Conservation (phyloP, 2,797 vertebrate species). For the Peromyscus melanophrys region DNA sequence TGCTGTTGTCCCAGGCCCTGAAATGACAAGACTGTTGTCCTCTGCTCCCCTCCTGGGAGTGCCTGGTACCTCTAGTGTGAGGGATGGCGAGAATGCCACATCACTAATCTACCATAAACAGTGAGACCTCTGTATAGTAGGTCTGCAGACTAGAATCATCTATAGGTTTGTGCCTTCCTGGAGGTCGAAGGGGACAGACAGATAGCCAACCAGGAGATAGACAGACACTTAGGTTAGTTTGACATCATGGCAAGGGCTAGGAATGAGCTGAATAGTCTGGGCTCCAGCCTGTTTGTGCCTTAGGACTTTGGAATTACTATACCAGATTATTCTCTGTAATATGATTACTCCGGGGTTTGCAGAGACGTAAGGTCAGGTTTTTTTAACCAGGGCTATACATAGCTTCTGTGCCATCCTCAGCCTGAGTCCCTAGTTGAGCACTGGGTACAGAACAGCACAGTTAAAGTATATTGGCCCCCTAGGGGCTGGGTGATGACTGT, state of each 20-base stretch:
- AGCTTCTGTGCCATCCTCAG: fast-evolving
- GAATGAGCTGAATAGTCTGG: neutral
- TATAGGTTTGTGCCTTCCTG: neutral
- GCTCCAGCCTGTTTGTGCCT: neutral
- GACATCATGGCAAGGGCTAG: fast-evolving
- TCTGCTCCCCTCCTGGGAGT: neutral
- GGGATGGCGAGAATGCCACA: no score
- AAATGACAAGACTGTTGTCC: fast-evolving
- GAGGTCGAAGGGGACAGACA: neutral
- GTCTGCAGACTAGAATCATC: neutral
- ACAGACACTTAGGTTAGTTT: neutral
- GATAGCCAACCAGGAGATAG: neutral
- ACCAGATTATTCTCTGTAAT: neutral
- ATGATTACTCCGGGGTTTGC: neutral
- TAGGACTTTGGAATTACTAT: neutral
- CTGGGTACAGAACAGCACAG: neutral
- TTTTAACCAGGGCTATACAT: neutral
- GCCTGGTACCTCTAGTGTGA: neutral
- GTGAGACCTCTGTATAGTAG: neutral
- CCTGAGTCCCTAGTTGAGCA: no score
- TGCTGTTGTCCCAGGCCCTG: neutral
- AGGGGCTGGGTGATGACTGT: neutral
- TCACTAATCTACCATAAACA: no score
- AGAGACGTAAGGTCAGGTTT: neutral
- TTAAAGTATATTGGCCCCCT: neutral